Base-by-base conservation (phyloP, 2,113 vertebrate genomes). In the Macquaria ambigua region DNA sequence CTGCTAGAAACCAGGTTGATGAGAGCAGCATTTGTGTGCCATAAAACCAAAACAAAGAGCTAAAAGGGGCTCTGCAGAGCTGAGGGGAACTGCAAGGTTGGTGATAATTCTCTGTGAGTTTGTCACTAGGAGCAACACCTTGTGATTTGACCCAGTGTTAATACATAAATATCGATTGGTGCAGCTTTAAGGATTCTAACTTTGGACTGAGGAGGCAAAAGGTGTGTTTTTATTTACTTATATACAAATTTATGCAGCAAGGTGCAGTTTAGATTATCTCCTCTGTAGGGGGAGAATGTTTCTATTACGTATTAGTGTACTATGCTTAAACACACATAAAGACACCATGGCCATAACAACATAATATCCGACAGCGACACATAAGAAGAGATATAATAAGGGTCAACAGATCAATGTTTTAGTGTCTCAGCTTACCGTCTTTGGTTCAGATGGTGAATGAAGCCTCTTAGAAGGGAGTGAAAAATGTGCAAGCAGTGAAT, bases 351-450 rank as follows among this genome's bases (percentile, higher is more conserved):
- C n/a, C 67, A 70, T 5, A 31, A 20, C 7, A 70, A 18, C 59
- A 6, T 50, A 50, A 28, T 31, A 11, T 50, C 8, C 9, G 6
- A 58, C 8, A 46, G 68, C 11, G 28, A 34, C 68, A n/a, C 52
- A 41, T 16, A 53, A 14, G 5, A 23, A 2, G n/a, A n/a, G 21
- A 28, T 3, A 18, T 10, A 16, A n/a, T n/a, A 31, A 53, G 11
- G 1, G n/a, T 31, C 18, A 75, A 63, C 15, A 46, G 8, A 37
- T 46, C 21, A 6, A 20, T 50, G 15, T 50, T 14, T 41, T 31
- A 11, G 18, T 63, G 39, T 34, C 16, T 52, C 20, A 39, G 34
- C 77, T 85, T 53, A 94, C 93, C 79, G 4, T 81, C 41, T 39
- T 5, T 1, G 61, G 21, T 9, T 82, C 48, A 34, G 53, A 0